Base-by-base conservation (phyloP, 1,140 invertebrate genomes). In the Scaptodrosophila lebanonensis region DNA sequence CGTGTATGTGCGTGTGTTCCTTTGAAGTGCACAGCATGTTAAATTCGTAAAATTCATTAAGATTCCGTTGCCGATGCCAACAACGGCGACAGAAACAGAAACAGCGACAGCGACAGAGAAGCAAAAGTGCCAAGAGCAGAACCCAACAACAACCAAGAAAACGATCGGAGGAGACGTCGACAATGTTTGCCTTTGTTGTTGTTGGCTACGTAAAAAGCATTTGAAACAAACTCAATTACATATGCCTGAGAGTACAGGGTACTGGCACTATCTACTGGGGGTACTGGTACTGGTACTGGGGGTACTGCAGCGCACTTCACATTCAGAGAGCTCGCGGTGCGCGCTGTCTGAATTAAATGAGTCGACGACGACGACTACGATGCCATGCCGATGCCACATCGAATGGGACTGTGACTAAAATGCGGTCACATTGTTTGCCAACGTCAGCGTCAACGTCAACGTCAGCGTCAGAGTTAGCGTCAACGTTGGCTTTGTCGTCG, bases 31-130 rank as follows among this genome's bases (percentile, higher is more conserved):
- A 82, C 75, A 79, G 75, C 75, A 79, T 82, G 73, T 79, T 79
- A 79, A 79, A 79, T 79, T 79, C 73, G 73, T 79, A 82, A 82
- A 79, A 79, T 79, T 79, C 75, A 79, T 79, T 79, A 79, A 79
- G 73, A 79, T 82, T 79, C 73, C 75, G 73, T 79, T 77, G 73
- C 75, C 75, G 76, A 79, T 82, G 75, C 73, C 76, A 75, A 72
- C 60, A 36, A 36, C 73, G 61, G 40, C 57, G 54, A 51, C 49
- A 48, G 42, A 43, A 49, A 32, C 30, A 18, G 38, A 33, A 44
- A 48, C 57, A 72, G 29, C 60, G 20, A 48, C 62, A 22, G 54
- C 61, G 43, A 59, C 44, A 54, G 68, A 68, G 64, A 75, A 72
- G 56, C 68, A 82, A 79, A 77, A 82, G 68, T 82, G 63, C 72